Base-by-base conservation (phyloP, 2,797 vertebrate genomes). In the Darevskia nairensis region DNA sequence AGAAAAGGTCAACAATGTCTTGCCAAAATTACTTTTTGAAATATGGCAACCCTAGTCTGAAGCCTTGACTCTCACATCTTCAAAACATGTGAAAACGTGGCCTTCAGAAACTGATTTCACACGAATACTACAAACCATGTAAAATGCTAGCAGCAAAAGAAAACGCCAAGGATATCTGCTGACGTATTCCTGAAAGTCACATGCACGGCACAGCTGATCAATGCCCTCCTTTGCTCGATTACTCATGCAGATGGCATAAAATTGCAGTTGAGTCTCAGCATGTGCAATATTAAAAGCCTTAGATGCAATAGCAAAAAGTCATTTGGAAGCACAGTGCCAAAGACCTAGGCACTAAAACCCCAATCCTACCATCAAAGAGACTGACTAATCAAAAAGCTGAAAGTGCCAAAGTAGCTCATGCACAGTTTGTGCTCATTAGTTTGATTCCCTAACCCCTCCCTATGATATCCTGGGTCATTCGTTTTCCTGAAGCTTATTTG, bases 241-340 rank as follows among this genome's bases (percentile, higher is more conserved):
- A 74, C 46, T 84, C 50, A 80, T 84, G 50, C 82, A 88, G 66
- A 50, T 74, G 72, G 66, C 77, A 80, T 35, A n/a, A 74, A 89
- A 80, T 44, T 80, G 50, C 41, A 27, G 39, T 80, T 79, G 21
- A 32, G n/a, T 32, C 68, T 64, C 87, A 85, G 87, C n/a, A 50
- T 32, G 82, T n/a, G 39, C 29, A 80, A 44, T 71, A 82, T 85
- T 61, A 84, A 80, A 84, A 71, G 4, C 27, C 44, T n/a, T 9
- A 50, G 21, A 46, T 79, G 35, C 39, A 80, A 46, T 89, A 64
- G 41, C 68, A 89, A 29, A 61, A 64, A 80, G 39, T 44, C 21
- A 71, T 84, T 78, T 84, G 50, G 80, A 84, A 71, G 32, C 74
- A n/a, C 6, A 71, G n/a, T 35, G 66, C 29, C 23, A n/a, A 79